Evolutionary conservation across 2,113 vertebrate species (phyloP).

Genomic region (Xyrauchen texanus): DNA sequence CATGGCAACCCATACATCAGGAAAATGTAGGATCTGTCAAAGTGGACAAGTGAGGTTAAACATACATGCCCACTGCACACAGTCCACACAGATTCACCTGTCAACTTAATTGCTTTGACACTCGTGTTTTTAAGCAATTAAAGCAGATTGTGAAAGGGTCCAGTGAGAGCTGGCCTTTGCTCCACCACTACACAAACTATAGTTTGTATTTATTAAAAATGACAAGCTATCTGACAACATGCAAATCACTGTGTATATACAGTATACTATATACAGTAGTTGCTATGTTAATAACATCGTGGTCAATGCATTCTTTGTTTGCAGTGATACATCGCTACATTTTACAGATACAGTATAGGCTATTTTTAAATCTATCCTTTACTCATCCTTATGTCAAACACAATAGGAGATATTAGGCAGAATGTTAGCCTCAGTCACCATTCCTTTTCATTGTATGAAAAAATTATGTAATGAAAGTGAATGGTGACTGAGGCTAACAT

Average conservation of each 20-base stretch:
- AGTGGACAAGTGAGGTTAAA: constrained; percentile 56
- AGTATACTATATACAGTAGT: not conserved
- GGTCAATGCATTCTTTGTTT: not conserved
- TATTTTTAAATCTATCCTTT: not conserved
- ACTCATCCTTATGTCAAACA: too few species aligned
- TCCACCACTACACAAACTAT: constrained; percentile 2
- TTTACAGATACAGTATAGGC: not conserved
- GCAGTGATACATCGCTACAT: not conserved
- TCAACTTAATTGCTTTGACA: constrained; percentile 62
- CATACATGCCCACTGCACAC: constrained; percentile 55
- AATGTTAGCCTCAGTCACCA: too few species aligned
- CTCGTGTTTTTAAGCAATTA: constrained; percentile 58
- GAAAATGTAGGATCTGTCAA: constrained; percentile 50
- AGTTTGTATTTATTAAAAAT: constrained; percentile 33
- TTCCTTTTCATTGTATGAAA: too few species aligned
- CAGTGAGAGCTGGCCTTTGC: constrained; percentile 5
- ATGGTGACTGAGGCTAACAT: too few species aligned
- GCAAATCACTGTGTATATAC: constrained; percentile 7
- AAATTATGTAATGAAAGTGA: too few species aligned
- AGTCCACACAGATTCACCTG: constrained; percentile 58
- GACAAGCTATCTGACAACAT: constrained; percentile 19
- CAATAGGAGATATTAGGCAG: too few species aligned
- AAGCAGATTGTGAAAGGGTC: constrained; percentile 39
- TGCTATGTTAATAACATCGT: not conserved
- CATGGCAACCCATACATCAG: constrained; percentile 46